Evolutionary conservation across 2,113 vertebrate genomes (phyloP), one percentile per base, ranked within the genome.

Genomic region (Romanogobio albipinnatus): DNA sequence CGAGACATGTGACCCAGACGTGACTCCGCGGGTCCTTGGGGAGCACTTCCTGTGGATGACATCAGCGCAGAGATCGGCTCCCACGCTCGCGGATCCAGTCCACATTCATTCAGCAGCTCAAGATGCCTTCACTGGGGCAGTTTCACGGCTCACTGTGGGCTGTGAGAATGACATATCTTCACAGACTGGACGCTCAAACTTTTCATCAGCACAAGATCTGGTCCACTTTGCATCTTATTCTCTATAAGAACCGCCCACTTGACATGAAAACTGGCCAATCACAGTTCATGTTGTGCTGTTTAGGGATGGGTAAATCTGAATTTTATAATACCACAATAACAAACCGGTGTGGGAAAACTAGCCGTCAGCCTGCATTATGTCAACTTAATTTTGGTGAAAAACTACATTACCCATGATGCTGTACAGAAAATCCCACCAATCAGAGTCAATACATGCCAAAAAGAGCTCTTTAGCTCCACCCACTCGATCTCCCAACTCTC

Each of bases 1-100:
- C 8, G 74, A 87, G 66, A 78, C 75, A 82, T 86, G 47, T 88
- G 79, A 89, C 79, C 86, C 78, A 85, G 85, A 83, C 82, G 4
- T 64, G 76, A 75, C 81, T 76, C 58, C 45, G 9, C 15, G 24
- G 73, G 45, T 68, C 73, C 82, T 9, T 36, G 77, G 80, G 86
- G 84, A 81, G 73, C 43, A 80, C 59, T 86, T 86, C 73, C 82
- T 17, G 66, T 80, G 45, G 51, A 83, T 86, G 86, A 85, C 85
- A 84, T 85, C 88, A 88, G 24, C 33, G 43, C 19, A 76, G 59
- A 66, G 14, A 29, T 74, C 24, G 43, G 58, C 68, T 83, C 88
- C 83, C 85, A 85, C 79, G 83, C 59, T 64, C 49, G 64, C n/a
- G 11, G 19, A 26, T 73, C 2, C 75, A 83, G 49, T 24, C 45